These are phyloP conservation scores for Anolis apletophallus DNA, from an alignment of 2,797 vertebrate species.

Conservation along the genomic window DNA sequence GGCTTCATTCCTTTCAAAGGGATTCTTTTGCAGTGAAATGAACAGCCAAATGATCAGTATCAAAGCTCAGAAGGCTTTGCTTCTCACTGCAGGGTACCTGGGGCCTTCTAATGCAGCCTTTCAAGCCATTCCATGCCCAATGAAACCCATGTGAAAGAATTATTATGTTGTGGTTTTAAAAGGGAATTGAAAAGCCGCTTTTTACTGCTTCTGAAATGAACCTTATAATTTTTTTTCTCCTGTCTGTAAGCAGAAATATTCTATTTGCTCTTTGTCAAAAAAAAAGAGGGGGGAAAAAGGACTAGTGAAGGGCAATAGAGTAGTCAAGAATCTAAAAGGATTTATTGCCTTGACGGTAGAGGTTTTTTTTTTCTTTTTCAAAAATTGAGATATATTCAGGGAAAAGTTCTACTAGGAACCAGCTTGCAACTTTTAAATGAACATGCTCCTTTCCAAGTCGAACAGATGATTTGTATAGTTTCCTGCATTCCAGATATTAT, in stretches of 20 bases:
- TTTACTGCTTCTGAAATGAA: conserved; percentile 71
- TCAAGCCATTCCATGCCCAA: conserved; percentile 7
- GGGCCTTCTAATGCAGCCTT: background rate
- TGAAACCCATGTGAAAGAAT: conserved; percentile 50
- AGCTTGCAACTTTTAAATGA: background rate
- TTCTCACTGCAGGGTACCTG: background rate
- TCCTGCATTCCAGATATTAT: too few relatives aligned
- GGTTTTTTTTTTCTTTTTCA: background rate
- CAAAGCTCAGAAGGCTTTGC: accelerated
- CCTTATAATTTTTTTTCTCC: conserved; percentile 59
- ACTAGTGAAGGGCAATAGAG: conserved; percentile 19
- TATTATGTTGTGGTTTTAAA: conserved; percentile 58
- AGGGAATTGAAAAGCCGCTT: conserved; percentile 69
- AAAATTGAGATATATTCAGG: background rate
- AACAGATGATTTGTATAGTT: background rate
- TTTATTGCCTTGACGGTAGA: conserved; percentile 30
- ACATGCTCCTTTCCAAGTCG: background rate
- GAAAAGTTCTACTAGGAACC: background rate
- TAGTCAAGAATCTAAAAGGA: conserved; percentile 20
- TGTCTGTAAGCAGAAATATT: conserved; percentile 45
- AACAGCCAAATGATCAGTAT: background rate
- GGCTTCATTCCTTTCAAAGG: background rate
- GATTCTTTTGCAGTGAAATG: background rate
- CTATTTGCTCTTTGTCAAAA: conserved; percentile 30
- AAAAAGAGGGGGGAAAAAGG: background rate